phyloP scores from a whole-genome alignment of 2,113 vertebrate genomes.

The Oreamnos americanus region DNA sequence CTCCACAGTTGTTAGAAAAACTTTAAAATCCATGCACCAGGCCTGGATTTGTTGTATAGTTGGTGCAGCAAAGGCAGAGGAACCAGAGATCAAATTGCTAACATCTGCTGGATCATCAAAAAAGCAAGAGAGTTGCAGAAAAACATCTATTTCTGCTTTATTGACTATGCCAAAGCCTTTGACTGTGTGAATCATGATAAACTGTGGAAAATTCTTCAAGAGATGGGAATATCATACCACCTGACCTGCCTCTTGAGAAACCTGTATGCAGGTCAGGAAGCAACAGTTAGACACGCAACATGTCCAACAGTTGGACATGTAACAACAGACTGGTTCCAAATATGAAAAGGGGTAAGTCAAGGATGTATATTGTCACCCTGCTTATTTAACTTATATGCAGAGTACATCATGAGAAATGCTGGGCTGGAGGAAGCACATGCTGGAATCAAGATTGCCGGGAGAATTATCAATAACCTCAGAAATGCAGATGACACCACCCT shows the following conservation, averaged over 20 bases:
- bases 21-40: conserved; percentile 61
- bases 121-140: neutral
- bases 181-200: neutral
- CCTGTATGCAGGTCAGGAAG: neutral
- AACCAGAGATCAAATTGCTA: neutral
- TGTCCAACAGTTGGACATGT: neutral
- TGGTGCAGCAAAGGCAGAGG: neutral
- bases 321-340: neutral
- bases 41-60: neutral
- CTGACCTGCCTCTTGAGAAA: neutral
- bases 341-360: neutral
- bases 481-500: neutral
- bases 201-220: neutral
- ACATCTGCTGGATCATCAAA: neutral
- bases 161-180: neutral
- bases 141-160: neutral
- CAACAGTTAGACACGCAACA: neutral
- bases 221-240: neutral
- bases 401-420: neutral
- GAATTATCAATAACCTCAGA: neutral
- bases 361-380: neutral
- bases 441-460: neutral
- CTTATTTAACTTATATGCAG: neutral
- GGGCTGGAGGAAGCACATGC: accelerated
- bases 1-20: conserved; percentile 81